Conservation (phyloP, 2,113 vertebrate species). For the Sander lucioperca region DNA sequence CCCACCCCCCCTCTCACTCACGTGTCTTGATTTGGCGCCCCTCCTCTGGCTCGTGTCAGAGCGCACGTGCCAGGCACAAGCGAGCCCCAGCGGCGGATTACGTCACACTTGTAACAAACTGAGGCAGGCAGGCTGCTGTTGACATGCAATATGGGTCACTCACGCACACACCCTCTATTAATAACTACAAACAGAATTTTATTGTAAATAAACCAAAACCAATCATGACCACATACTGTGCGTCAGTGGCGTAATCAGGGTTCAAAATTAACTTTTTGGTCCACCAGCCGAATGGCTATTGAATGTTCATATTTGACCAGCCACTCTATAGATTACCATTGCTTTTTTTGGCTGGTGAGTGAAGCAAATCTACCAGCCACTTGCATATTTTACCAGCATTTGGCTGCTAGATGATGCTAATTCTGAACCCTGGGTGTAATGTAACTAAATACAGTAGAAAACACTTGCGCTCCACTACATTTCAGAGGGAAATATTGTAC, state of each 20-base stretch:
- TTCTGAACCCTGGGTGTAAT: no score
- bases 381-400: no score
- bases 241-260: no score
- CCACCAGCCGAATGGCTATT: no score
- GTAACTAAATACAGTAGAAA: background rate
- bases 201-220: background rate
- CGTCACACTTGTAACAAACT: conserved; percentile 56
- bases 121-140: background rate
- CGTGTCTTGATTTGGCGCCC: conserved; percentile 13
- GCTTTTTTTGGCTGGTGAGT: no score
- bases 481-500: background rate
- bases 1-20: background rate
- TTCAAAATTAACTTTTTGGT: no score
- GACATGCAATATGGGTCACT: conserved; percentile 53
- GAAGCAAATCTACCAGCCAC: no score
- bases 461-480: background rate
- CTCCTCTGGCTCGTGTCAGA: conserved; percentile 23
- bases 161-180: conserved; percentile 15
- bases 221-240: background rate
- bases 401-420: no score
- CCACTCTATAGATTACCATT: no score
- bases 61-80: conserved; percentile 57
- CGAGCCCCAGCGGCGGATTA: conserved; percentile 54
- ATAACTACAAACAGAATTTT: conserved; percentile 11
- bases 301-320: no score